Conservation (phyloP, 2,888 invertebrate genomes). For the Amitus sp. region DNA sequence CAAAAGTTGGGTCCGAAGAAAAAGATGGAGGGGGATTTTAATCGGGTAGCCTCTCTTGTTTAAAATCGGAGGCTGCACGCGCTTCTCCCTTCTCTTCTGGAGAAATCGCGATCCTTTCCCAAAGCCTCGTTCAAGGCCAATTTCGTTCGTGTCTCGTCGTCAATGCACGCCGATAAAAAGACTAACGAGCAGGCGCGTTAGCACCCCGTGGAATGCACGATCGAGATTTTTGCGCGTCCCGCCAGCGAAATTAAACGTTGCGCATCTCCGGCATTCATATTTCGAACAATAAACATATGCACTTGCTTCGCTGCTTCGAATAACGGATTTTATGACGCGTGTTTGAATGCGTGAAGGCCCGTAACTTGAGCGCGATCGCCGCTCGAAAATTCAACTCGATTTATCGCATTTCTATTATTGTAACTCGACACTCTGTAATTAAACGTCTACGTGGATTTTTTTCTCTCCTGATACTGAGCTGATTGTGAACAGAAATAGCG, state of each 20-base stretch:
- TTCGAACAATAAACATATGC: conserved; percentile 14
- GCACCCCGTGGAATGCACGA: conserved; percentile 42
- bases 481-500: conserved; percentile 29
- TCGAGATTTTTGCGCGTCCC: conserved; percentile 9
- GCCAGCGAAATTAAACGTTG: neutral
- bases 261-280: neutral
- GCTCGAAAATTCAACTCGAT: conserved; percentile 13
- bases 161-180: conserved; percentile 43
- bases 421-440: conserved; percentile 16
- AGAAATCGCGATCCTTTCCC: too few species aligned
- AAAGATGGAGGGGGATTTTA: conserved; percentile 13
- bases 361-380: conserved; percentile 7
- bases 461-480: conserved; percentile 11
- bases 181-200: conserved; percentile 46
- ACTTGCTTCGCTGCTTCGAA: conserved; percentile 21
- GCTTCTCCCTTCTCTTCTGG: conserved; percentile 1
- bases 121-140: conserved; percentile 42
- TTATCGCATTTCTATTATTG: conserved; percentile 15
- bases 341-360: conserved; percentile 16
- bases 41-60: conserved; percentile 20
- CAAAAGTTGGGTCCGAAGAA: too few species aligned
- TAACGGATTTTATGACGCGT: conserved; percentile 24
- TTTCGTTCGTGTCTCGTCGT: conserved; percentile 43
- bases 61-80: conserved; percentile 6
- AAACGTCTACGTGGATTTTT: conserved; percentile 3